Conservation (phyloP, 2,888 invertebrate genomes). For the Eupithecia pulchellata region DNA sequence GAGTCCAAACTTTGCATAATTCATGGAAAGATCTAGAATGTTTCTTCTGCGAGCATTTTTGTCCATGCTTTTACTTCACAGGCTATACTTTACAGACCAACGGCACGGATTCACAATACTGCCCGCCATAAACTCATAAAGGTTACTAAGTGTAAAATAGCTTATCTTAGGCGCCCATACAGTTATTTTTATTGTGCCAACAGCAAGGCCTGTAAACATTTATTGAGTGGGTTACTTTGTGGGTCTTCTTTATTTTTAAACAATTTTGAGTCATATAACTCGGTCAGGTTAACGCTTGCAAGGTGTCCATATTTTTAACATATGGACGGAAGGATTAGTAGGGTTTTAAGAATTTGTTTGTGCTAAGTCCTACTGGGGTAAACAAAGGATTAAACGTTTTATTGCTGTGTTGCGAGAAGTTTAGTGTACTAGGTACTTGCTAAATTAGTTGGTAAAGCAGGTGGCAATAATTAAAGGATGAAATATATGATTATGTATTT, state of each 20-base stretch:
- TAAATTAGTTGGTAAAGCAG: not conserved
- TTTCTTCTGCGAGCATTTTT: not conserved
- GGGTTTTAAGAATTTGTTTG: conserved; percentile 37
- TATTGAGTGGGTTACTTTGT: conserved; percentile 59
- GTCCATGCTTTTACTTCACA: not conserved
- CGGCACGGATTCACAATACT: conserved; percentile 24
- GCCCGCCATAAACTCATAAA: conserved; percentile 25
- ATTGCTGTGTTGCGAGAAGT: conserved; percentile 12
- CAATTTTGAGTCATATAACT: conserved; percentile 34
- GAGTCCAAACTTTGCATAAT: not conserved
- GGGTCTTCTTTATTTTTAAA: conserved; percentile 42
- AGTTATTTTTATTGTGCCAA: conserved; percentile 59
- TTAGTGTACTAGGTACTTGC: not conserved
- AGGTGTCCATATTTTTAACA: conserved; percentile 38
- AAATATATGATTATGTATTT: too few relatives aligned
- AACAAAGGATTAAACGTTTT: conserved; percentile 64
- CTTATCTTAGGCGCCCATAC: conserved; percentile 48
- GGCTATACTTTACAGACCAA: conserved; percentile 15
- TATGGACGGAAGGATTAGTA: conserved; percentile 49
- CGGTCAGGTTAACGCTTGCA: conserved; percentile 56
- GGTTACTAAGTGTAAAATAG: conserved; percentile 46
- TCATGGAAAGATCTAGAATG: conserved; percentile 7
- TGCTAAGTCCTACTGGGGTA: conserved; percentile 47
- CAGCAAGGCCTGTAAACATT: conserved; percentile 60
- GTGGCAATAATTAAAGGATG: not conserved